Evolutionary conservation across 2,797 vertebrate species (phyloP).

Genomic region (Aulostomus chinensis): DNA sequence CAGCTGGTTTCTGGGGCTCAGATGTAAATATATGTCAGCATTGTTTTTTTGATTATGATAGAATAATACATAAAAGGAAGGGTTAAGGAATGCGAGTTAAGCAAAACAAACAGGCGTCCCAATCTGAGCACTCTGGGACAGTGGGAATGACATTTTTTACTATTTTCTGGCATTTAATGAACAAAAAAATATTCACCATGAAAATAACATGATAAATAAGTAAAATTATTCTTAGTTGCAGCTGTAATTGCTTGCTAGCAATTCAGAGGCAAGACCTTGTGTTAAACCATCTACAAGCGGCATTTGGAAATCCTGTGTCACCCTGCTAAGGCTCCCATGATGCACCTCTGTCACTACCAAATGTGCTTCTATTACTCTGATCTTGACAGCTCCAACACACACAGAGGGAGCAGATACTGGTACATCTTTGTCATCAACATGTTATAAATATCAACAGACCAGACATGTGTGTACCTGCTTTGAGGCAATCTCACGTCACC

Average conservation of each 20-base stretch:
- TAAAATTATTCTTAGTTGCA: no score
- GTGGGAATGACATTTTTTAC: no score
- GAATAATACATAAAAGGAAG: no score
- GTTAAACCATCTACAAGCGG: neutral
- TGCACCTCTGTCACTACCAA: slow-evolving; percentile 37
- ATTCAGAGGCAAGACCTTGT: neutral
- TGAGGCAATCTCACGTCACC: slow-evolving; percentile 38
- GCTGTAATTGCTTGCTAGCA: no score
- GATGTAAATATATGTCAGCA: neutral
- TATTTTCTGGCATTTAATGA: neutral
- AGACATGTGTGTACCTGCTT: slow-evolving; percentile 20
- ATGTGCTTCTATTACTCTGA: slow-evolving; percentile 36
- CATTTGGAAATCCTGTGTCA: slow-evolving; percentile 19
- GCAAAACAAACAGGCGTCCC: no score
- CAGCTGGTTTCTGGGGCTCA: neutral
- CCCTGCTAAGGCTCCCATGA: slow-evolving; percentile 29
- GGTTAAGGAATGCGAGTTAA: no score
- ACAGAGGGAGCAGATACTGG: slow-evolving; percentile 29
- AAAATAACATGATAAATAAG: neutral
- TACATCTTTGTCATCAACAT: slow-evolving; percentile 70
- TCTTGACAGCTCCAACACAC: slow-evolving; percentile 34
- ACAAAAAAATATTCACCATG: neutral
- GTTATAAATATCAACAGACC: slow-evolving; percentile 69
- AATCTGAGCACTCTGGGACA: no score
- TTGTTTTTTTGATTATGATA: neutral